phyloP scores from a whole-genome alignment of 2,113 vertebrate genomes.

The Garra rufa region DNA sequence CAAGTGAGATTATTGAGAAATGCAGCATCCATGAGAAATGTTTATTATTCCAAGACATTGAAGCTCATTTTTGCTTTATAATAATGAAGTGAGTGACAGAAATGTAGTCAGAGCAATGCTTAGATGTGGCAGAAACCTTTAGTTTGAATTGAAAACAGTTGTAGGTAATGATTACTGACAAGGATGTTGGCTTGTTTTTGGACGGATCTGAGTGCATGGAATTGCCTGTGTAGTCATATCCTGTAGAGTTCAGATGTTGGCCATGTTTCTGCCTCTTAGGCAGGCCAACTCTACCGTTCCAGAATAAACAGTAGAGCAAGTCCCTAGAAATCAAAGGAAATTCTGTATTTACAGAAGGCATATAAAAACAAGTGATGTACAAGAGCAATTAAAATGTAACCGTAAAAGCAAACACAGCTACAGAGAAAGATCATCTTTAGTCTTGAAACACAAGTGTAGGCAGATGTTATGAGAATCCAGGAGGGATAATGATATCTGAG shows the following conservation, averaged over 20 bases:
- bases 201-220: background rate
- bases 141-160: background rate
- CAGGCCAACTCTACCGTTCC: conserved; percentile 1
- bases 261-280: conserved; percentile 29
- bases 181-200: background rate
- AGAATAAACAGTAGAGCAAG: conserved; percentile 41
- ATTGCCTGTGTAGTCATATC: conserved; percentile 32
- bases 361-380: background rate
- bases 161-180: background rate
- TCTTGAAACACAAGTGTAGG: background rate
- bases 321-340: background rate
- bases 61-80: background rate
- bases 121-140: background rate
- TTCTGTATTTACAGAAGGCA: background rate
- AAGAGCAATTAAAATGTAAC: background rate
- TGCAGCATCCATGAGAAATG: background rate
- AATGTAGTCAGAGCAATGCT: background rate
- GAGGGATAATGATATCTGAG: background rate
- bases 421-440: background rate
- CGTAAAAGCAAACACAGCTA: background rate
- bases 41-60: background rate
- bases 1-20: background rate
- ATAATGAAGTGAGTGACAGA: background rate
- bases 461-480: background rate
- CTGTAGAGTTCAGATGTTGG: conserved; percentile 1